Evolutionary conservation across 1,140 invertebrate species (phyloP), one percentile per base, ranked within the genome.

Genomic region (Bactericera cockerelli): DNA sequence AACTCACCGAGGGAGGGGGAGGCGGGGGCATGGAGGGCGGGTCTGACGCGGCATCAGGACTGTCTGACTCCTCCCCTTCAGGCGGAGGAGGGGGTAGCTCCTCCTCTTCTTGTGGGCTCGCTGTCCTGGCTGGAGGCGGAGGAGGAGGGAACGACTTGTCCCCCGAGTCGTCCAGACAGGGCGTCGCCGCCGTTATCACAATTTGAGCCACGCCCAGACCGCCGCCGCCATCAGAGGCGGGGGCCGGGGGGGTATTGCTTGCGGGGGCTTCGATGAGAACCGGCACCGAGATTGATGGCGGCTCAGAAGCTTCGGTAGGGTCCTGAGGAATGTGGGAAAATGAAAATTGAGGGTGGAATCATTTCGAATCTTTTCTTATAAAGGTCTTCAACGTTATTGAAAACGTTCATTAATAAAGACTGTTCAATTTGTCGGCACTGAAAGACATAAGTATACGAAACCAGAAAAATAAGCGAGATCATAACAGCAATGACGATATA

Each of bases 161-260:
- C 24, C 31, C 3, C 79, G 73, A 42, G 63, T 89, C 85, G 71
- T 91, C 88, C 63, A 80, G 74, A 84, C 89, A 87, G 22, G 88
- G 89, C 3, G 89, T 91, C 42, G 89, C 87, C 22, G 87, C 87
- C 14, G 87, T 91, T 67, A 92, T 89, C 6, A 89, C 86, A 63
- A 90, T 90, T 68, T 88, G 84, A 56, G 85, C 86, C 53, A 87
- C 86, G 57, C 83, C 84, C 49, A 89, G 76, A 63, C 81, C 80
- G 57, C 49, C 57, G 22, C 61, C 62, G 11, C 26, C 57, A 55
- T 25, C 36, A 21, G 2, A n/a, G 57, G 36, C 26, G 28, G 28
- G 4, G 28, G 28, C 4, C 4, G 28, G 28, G 13, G 13, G 4
- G 13, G 56, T 57, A 33, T 33, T 57, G 26, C 22, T 56, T 56